phyloP scores from a whole-genome alignment of 2,888 invertebrate genomes.

The Chymomyza amoena region DNA sequence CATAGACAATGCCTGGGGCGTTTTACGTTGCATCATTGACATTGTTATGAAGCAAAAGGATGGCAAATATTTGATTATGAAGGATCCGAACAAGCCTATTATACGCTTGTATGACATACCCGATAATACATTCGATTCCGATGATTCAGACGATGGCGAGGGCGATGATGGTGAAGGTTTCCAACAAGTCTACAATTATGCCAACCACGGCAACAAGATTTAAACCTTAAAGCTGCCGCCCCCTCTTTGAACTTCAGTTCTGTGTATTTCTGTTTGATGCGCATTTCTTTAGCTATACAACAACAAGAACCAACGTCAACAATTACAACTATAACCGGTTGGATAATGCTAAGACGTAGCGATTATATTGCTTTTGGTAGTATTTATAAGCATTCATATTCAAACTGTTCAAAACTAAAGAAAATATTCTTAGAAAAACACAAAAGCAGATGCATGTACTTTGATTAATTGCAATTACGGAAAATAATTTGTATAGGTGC shows the following conservation, averaged over 20 bases:
- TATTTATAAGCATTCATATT: constrained; percentile 46
- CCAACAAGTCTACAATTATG: constrained; percentile 77
- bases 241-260: constrained; percentile 15
- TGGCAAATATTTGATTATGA: constrained; percentile 98
- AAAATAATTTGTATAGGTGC: neutral
- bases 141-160: constrained; percentile 80
- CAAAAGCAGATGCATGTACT: constrained; percentile 18
- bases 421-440: constrained; percentile 48
- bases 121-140: constrained; percentile 98
- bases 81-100: constrained; percentile 99
- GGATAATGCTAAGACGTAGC: constrained; percentile 37
- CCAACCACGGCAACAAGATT: constrained; percentile 63
- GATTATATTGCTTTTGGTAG: constrained; percentile 19
- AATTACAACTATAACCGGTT: constrained; percentile 41
- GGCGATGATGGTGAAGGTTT: constrained; percentile 75
- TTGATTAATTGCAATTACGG: neutral
- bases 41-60: constrained; percentile 98
- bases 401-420: constrained; percentile 38
- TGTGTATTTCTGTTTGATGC: constrained; percentile 15
- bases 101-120: constrained; percentile 99
- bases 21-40: constrained; percentile 97
- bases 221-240: constrained; percentile 25
- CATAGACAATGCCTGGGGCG: constrained; percentile 99
- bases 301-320: neutral
- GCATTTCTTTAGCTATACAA: constrained; percentile 7